Conservation (phyloP, 92 coral and sea anemone genomes). For the Palythoa caribaeorum region DNA sequence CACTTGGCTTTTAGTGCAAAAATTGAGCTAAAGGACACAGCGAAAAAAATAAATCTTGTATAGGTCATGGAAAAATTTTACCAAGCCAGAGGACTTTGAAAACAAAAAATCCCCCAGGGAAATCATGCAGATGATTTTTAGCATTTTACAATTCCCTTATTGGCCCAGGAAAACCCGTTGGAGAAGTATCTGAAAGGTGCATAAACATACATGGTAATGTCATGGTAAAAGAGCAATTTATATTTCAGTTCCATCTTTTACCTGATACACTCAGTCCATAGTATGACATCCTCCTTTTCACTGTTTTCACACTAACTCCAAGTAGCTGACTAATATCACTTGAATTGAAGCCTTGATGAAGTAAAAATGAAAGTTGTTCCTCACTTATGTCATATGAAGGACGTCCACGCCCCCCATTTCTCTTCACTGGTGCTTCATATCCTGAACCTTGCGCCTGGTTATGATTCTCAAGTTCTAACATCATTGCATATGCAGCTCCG, state of each 20-base stretch:
- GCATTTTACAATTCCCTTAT: neutral
- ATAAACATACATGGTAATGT: neutral
- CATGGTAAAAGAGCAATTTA: neutral
- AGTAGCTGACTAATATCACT: slow-evolving; percentile 46
- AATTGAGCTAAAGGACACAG: neutral
- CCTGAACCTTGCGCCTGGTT: slow-evolving; percentile 30
- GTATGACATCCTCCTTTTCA: slow-evolving; percentile 56
- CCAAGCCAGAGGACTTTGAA: neutral
- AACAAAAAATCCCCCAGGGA: slow-evolving; percentile 6
- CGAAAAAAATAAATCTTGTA: neutral
- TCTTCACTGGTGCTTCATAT: slow-evolving; percentile 42
- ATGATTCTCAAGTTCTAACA: neutral
- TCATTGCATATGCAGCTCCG: neutral
- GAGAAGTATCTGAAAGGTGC: neutral
- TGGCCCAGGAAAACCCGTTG: neutral
- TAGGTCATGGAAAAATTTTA: neutral
- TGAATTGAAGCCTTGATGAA: slow-evolving; percentile 46
- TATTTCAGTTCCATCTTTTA: slow-evolving; percentile 32
- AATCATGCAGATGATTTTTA: slow-evolving; percentile 2
- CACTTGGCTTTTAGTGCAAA: slow-evolving; percentile 2
- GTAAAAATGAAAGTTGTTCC: slow-evolving; percentile 48
- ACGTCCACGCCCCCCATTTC: slow-evolving; percentile 67
- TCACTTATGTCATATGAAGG: slow-evolving; percentile 66
- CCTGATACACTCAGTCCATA: slow-evolving; percentile 41
- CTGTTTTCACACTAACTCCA: slow-evolving; percentile 60